Percentiles rank a stretch among this genome's conserved stretches.
Conservation (phyloP, 2,888 invertebrate species). For the Cryptus armator region DNA sequence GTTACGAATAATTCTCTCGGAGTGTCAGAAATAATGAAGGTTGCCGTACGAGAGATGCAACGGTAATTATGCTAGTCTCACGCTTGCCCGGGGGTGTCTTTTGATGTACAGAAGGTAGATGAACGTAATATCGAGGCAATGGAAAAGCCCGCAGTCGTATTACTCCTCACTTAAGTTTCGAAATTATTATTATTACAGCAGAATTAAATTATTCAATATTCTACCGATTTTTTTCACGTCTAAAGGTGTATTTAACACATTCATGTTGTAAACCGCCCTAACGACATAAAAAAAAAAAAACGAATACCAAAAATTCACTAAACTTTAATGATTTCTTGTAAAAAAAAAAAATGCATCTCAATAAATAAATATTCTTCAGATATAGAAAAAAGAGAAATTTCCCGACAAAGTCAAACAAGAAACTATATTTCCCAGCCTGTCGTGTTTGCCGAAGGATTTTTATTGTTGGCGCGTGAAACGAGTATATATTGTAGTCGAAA, state of each 20-base stretch:
- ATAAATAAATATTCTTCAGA: no score
- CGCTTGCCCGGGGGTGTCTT: constrained; percentile 24
- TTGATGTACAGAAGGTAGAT: constrained; percentile 29
- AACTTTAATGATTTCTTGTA: no score
- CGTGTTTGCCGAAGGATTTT: constrained; percentile 69
- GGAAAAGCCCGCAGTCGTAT: not conserved
- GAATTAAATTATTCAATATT: not conserved
- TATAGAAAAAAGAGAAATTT: not conserved
- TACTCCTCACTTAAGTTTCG: not conserved
- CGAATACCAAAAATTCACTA: not conserved
- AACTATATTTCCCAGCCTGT: constrained; percentile 18
- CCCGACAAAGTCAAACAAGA: not conserved
- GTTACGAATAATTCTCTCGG: constrained; percentile 32
- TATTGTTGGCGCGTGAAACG: constrained; percentile 73
- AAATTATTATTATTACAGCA: not conserved
- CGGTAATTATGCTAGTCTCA: constrained; percentile 36
- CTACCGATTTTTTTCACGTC: not conserved
- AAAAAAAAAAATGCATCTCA: no score
- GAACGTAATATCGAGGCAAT: constrained; percentile 19
- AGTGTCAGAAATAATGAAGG: constrained; percentile 37
- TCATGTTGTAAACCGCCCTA: no score
- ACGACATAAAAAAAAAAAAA: not conserved
- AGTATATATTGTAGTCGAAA: constrained; percentile 54
- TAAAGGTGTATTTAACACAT: no score
- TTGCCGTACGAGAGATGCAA: constrained; percentile 29